Evolutionary conservation across 1,140 invertebrate genomes (phyloP).

Genomic region (Tetramorium parvispinum): DNA sequence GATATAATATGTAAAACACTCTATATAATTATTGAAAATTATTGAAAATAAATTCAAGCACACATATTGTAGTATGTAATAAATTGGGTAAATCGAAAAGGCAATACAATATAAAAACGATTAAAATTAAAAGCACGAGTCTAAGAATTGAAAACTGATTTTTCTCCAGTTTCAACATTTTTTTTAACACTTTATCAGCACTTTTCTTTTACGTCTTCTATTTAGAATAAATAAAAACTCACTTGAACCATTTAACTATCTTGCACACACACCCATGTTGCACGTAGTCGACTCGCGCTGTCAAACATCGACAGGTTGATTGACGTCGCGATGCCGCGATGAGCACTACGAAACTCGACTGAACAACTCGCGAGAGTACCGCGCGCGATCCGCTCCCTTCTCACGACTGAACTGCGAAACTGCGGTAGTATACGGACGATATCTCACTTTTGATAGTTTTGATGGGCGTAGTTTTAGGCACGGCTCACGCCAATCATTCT

Average conservation of each 20-base stretch:
- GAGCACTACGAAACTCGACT: constrained; percentile 45
- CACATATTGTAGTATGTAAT: not conserved
- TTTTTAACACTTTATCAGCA: too few relatives aligned
- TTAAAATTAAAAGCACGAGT: not conserved
- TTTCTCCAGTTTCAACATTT: not conserved
- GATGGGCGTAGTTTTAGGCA: constrained; percentile 39
- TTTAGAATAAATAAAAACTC: constrained; percentile 66
- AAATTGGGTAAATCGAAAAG: not conserved
- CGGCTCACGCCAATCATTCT: constrained; percentile 20
- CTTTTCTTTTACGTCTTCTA: not conserved
- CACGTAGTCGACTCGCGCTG: constrained; percentile 53
- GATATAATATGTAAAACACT: not conserved
- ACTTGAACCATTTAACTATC: constrained; percentile 80
- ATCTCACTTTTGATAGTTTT: constrained; percentile 37
- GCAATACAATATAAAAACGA: not conserved
- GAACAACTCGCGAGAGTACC: constrained; percentile 7
- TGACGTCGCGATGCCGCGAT: constrained; percentile 62
- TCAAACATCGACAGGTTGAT: constrained; percentile 25
- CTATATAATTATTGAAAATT: not conserved
- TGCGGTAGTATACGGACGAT: constrained; percentile 30
- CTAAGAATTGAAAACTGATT: not conserved
- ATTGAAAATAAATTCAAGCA: too few relatives aligned
- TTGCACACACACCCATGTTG: constrained; percentile 79
- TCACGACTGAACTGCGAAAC: constrained; percentile 58
- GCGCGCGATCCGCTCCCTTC: constrained; percentile 41